Evolutionary conservation across 2,888 invertebrate genomes (phyloP), one percentile per base, ranked within the genome.

Genomic region (Chouioia cunea): DNA sequence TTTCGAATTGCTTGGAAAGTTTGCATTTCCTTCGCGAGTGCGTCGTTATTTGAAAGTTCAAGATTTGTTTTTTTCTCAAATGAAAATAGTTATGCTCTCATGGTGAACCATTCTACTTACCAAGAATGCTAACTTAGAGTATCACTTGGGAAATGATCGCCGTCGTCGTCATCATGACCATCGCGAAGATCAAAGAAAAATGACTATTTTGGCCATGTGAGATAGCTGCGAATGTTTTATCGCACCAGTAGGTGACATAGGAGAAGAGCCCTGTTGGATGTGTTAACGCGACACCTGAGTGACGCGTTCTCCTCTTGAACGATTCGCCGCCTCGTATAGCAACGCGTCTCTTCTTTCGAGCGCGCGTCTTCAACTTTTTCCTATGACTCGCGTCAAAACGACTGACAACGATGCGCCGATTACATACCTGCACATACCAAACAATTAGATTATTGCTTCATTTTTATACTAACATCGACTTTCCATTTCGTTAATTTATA

Each of bases 211-310:
- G 36, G 36, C 20, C 15, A 14, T 10, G 36, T 12, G 3, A 44
- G 10, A 14, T 18, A 52, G 4, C 18, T 16, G 48, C 36, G 36
- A 36, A 36, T 60, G 15, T 18, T 44, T 69, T 63, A 59, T 70
- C 52, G 50, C 18, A 16, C 46, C 22, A 62, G n/a, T 23, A 48
- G 57, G 44, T 22, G 65, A 63, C 46, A 43, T 57, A 43, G 22
- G 20, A 46, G 47, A 57, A 48, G 64, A 58, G 64, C 16, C 44
- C 16, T 57, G 68, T 57, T 16, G 36, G 44, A 62, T 22, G 48
- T 52, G 54, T 65, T 73, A 70, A 67, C 63, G 64, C 63, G 73
- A 73, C 70, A 66, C 43, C 3, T 59, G 54, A 73, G 16, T 73
- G 70, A 65, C 73, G 69, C 63, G 27, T 53, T 63, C 70, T 71